Evolutionary conservation across 2,113 vertebrate species (phyloP).

Genomic region (Bufo bufo): DNA sequence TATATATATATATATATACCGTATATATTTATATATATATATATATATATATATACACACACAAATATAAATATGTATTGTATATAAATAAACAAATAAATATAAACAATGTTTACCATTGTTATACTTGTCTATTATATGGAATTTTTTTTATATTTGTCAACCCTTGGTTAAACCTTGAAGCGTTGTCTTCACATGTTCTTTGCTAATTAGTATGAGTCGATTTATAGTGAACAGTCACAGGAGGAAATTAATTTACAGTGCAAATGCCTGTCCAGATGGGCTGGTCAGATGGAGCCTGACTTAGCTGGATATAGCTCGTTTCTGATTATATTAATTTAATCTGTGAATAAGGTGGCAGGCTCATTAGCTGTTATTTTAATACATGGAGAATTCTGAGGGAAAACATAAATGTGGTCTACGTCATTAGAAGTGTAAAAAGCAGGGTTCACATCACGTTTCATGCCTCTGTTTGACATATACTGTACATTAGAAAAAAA

Average conservation of each 20-base stretch:
- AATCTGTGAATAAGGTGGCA: slow-evolving; percentile 9
- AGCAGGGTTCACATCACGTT: not conserved
- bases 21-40: too few relatives aligned
- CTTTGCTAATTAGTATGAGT: not conserved
- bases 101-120: too few relatives aligned
- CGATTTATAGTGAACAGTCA: slow-evolving; percentile 2
- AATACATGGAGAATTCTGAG: not conserved
- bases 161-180: too few relatives aligned
- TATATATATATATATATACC: too few relatives aligned
- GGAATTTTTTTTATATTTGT: too few relatives aligned
- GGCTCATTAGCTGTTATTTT: not conserved
- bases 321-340: slow-evolving; percentile 16
- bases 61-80: too few relatives aligned
- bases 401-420: not conserved
- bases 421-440: not conserved
- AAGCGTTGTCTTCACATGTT: not conserved
- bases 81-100: too few relatives aligned
- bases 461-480: too few relatives aligned
- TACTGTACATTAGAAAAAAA: too few relatives aligned
- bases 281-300: slow-evolving; percentile 16
- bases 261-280: slow-evolving; percentile 9
- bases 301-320: slow-evolving; percentile 1
- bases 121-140: too few relatives aligned
- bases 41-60: too few relatives aligned
- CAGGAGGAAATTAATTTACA: slow-evolving; percentile 16